phyloP scores from a whole-genome alignment of 2,888 invertebrate species.

The Dinocampus coccinellae region DNA sequence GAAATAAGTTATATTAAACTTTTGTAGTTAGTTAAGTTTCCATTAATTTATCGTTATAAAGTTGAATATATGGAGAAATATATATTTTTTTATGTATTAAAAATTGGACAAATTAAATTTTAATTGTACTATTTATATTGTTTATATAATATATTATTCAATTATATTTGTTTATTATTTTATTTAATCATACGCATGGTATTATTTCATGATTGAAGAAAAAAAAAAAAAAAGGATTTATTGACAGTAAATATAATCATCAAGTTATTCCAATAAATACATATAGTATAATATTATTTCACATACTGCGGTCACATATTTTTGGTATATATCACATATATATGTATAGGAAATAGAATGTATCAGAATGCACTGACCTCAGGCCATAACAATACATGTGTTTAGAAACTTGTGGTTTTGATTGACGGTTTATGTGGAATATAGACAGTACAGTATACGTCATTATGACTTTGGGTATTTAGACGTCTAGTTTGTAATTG shows the following conservation, averaged over 20 bases:
- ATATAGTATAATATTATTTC: slow-evolving; percentile 22
- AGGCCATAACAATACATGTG: neutral
- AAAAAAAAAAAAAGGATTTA: too few relatives aligned
- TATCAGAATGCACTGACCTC: neutral
- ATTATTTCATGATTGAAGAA: too few relatives aligned
- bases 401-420: slow-evolving; percentile 22
- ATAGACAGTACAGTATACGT: slow-evolving; percentile 27
- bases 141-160: too few relatives aligned
- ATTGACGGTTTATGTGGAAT: slow-evolving; percentile 24
- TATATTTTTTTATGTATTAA: too few relatives aligned
- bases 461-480: slow-evolving; percentile 39
- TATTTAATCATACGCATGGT: too few relatives aligned
- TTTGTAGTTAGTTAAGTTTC: neutral
- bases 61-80: neutral
- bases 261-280: too few relatives aligned
- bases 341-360: neutral
- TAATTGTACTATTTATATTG: too few relatives aligned
- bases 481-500: slow-evolving; percentile 46
- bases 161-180: too few relatives aligned
- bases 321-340: slow-evolving; percentile 7
- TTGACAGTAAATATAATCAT: too few relatives aligned
- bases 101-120: too few relatives aligned
- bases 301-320: slow-evolving; percentile 21
- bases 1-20: neutral
- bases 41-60: neutral